Evolutionary conservation across 1,140 invertebrate species (phyloP).

Genomic region (Scaptomyza pallida): DNA sequence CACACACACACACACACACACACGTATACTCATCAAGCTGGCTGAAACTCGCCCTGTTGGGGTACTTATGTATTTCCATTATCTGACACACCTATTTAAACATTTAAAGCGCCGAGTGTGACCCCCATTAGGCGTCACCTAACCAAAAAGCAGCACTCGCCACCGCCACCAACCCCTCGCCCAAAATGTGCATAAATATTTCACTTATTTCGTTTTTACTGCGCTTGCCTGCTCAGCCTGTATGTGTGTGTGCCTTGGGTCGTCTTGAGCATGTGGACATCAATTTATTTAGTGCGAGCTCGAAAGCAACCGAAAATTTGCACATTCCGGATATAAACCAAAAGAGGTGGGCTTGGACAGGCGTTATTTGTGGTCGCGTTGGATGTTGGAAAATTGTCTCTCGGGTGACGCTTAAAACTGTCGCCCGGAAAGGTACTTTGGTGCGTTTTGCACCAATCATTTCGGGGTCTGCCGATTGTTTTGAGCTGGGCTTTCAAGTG

Average conservation of each 20-base stretch:
- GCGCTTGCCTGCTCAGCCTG: not conserved
- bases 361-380: constrained; percentile 15
- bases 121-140: constrained; percentile 77
- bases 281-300: constrained; percentile 72
- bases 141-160: constrained; percentile 28
- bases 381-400: constrained; percentile 45
- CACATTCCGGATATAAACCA: constrained; percentile 51
- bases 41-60: constrained; percentile 49
- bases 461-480: too few relatives aligned
- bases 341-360: not conserved
- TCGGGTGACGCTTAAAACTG: constrained; percentile 25
- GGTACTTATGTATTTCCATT: constrained; percentile 75
- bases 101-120: constrained; percentile 75
- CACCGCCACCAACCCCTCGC: too few relatives aligned
- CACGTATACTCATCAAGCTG: constrained; percentile 35
- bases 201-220: constrained; percentile 73
- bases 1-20: not conserved
- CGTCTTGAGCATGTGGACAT: constrained; percentile 68
- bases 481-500: too few relatives aligned
- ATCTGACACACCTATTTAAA: constrained; percentile 81
- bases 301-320: constrained; percentile 50
- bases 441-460: too few relatives aligned
- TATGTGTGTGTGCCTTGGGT: constrained; percentile 16
- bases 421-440: constrained; percentile 50
- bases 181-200: constrained; percentile 72